These are phyloP conservation scores for Lontra canadensis DNA, from an alignment of 2,113 vertebrate species.

Conservation along the genomic window DNA sequence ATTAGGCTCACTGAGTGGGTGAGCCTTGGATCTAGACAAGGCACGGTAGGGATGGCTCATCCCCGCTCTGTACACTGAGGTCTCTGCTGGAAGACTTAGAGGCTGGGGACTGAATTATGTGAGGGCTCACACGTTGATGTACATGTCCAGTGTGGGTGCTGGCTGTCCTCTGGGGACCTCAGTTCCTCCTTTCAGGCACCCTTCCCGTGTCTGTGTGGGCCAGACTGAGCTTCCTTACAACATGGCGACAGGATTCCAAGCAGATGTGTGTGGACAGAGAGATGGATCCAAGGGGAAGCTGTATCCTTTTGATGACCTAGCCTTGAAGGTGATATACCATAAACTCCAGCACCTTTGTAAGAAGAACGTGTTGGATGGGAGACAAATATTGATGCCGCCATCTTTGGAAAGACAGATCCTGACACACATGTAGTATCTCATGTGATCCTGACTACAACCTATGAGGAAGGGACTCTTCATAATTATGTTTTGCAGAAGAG, in stretches of 20 bases:
- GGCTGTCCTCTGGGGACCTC: not conserved
- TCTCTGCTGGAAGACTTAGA: not conserved
- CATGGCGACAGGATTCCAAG: not conserved
- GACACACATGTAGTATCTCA: not conserved
- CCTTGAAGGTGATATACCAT: not conserved
- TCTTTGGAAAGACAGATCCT: not conserved
- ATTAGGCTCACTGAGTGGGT: not conserved
- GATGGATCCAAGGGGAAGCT: not conserved
- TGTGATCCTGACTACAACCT: not conserved
- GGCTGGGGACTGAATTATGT: not conserved
- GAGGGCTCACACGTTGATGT: no score
- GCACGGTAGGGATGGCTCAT: not conserved
- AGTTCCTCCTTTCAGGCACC: fast-evolving
- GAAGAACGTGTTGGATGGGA: not conserved
- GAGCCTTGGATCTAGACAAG: not conserved
- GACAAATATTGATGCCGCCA: not conserved
- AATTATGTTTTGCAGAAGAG: not conserved
- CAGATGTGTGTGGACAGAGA: not conserved
- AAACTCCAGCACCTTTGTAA: not conserved
- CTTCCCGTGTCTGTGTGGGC: not conserved
- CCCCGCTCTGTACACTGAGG: not conserved
- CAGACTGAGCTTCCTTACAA: not conserved
- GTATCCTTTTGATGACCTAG: not conserved
- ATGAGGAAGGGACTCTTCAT: not conserved
- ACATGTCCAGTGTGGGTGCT: not conserved